phyloP scores from a whole-genome alignment of 2,888 invertebrate species.

The Epirrita christyi region DNA sequence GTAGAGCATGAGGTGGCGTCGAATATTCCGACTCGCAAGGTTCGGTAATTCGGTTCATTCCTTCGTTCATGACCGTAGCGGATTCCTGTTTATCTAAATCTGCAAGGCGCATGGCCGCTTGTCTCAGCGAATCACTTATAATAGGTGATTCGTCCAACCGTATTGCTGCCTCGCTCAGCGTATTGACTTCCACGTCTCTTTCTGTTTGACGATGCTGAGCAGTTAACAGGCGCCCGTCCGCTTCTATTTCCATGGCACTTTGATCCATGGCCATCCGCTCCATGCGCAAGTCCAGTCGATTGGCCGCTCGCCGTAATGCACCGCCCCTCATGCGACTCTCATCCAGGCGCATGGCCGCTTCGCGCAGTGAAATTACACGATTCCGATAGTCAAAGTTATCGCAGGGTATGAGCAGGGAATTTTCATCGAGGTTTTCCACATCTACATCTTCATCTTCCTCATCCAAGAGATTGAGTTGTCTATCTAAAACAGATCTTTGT shows the following conservation, averaged over 20 bases:
- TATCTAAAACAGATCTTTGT: not conserved
- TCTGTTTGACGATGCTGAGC: too few species aligned
- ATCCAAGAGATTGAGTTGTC: not conserved
- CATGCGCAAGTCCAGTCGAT: not conserved
- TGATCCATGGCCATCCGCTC: not conserved
- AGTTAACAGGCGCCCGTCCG: not conserved
- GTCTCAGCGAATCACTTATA: not conserved
- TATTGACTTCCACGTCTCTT: too few species aligned
- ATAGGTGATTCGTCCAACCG: not conserved
- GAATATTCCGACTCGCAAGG: slow-evolving; percentile 5
- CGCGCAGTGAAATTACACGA: not conserved
- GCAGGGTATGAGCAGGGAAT: not conserved
- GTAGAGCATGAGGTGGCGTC: not conserved
- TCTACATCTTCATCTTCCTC: slow-evolving; percentile 2
- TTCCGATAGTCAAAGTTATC: too few species aligned
- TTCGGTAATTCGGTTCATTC: not conserved
- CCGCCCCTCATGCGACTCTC: too few species aligned
- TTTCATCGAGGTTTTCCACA: not conserved
- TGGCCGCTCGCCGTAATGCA: too few species aligned
- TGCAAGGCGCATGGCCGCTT: not conserved
- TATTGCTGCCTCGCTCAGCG: not conserved
- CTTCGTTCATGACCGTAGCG: not conserved
- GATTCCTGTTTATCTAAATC: not conserved
- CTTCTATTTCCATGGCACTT: not conserved
- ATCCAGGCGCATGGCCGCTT: not conserved